Conservation (phyloP, 2,113 vertebrate genomes). For the Willisornis vidua region DNA sequence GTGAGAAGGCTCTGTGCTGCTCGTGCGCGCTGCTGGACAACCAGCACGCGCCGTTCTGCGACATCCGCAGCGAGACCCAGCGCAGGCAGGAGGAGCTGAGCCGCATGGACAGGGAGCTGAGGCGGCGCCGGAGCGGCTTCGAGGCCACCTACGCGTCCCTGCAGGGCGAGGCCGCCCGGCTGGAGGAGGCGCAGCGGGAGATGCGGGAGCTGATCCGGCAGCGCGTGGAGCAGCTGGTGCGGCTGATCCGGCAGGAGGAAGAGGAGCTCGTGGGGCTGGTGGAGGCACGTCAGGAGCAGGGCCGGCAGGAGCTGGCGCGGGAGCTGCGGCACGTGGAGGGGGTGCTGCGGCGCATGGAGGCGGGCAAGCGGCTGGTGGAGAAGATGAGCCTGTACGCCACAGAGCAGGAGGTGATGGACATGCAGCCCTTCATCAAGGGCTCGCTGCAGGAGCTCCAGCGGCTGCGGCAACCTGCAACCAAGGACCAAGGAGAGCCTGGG, state of each 20-base stretch:
- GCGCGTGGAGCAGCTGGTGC: neutral
- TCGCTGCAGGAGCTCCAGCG: conserved; percentile 32
- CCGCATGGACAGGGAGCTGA: neutral
- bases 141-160: neutral
- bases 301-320: neutral
- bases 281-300: neutral
- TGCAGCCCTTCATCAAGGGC: conserved; percentile 60
- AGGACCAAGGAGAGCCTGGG: neutral
- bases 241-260: neutral
- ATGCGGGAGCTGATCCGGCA: conserved; percentile 8
- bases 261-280: conserved; percentile 26
- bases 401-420: conserved; percentile 72
- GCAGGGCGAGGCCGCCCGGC: neutral
- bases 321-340: neutral
- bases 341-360: conserved; percentile 52
- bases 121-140: neutral
- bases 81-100: conserved; percentile 53
- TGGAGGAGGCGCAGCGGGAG: neutral
- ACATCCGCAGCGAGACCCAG: conserved; percentile 47
- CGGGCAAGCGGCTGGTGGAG: conserved; percentile 39
- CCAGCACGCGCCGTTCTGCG: conserved; percentile 37
- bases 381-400: conserved; percentile 29
- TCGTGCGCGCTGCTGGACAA: conserved; percentile 63
- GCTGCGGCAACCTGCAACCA: neutral
- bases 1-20: conserved; percentile 53